phyloP scores from a whole-genome alignment of 1,140 invertebrate genomes.

The Diachasmimorpha longicaudata region DNA sequence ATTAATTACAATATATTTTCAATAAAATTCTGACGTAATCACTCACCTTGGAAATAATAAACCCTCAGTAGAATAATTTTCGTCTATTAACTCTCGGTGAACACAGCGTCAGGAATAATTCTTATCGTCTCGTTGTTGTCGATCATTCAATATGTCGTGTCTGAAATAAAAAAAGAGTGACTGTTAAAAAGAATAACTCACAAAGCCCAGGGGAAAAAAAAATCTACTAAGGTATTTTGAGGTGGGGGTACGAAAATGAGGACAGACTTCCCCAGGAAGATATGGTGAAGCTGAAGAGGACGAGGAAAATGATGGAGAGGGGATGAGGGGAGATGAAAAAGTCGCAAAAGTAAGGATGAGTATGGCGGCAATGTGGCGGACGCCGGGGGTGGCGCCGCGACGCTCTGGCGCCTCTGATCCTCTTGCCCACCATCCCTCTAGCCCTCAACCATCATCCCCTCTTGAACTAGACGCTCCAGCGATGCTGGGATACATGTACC shows the following conservation, averaged over 20 bases:
- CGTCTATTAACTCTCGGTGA: not conserved
- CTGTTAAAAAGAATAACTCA: not conserved
- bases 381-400: conserved; percentile 60
- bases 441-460: not conserved
- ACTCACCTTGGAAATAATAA: not conserved
- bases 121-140: conserved; percentile 1
- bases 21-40: not conserved
- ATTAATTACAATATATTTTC: not conserved
- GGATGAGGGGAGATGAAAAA: not conserved
- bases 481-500: not conserved
- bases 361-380: conserved; percentile 56
- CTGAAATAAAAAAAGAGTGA: not conserved
- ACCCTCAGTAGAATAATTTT: not conserved
- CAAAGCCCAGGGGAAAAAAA: not conserved
- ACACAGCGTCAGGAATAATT: not conserved
- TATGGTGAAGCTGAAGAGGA: conserved; percentile 12
- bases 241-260: not conserved
- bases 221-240: not conserved
- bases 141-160: not conserved
- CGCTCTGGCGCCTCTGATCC: conserved; percentile 55
- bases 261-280: conserved; percentile 11
- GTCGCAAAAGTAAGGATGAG: conserved; percentile 31
- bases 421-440: not conserved
- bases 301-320: not conserved
- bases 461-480: not conserved